Base-by-base conservation (phyloP, 2,113 vertebrate genomes). In the Coracopsis vasa region DNA sequence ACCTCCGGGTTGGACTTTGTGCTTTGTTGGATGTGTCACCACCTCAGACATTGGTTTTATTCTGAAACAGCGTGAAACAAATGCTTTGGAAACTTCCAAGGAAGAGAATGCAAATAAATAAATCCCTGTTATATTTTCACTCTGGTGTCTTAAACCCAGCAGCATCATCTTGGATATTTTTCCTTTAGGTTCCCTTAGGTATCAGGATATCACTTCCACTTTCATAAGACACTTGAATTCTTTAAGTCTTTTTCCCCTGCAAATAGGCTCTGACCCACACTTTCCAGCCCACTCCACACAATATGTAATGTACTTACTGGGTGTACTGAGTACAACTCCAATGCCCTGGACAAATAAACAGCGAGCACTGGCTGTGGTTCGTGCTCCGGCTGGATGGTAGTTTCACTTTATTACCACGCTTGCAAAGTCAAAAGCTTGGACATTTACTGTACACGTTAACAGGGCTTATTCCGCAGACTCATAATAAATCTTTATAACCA, bases 401-500 rank as follows among this genome's bases (percentile, higher is more conserved):
- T 9, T 12, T 53, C 15, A 7, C 1, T 4, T n/a, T 44, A 8
- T 50, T 41, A 17, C 56, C 5, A 1, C 3, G 98, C 97, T 98
- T 96, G 97, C 92, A 86, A 96, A 98, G 98, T 96, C 98, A 94
- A 98, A 87, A 98, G 97, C 93, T 97, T 97, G 97, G 98, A 97
- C 95, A 61, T 97, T 98, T 98, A 98, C 96, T 96, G 95, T 97
- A 98, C 94, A 97, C 95, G 96, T 98, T 98, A 98, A 98, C 98
- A 97, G 98, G 98, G 96, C 98, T 98, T 98, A 98, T 98, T 98
- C 98, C 96, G 92, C 98, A 96, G 98, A 93, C 98, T 98, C 94
- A 83, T 98, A 98, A 98, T 99, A 99, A 99, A 99, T 99, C 98
- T 98, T 98, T 97, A 98, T 97, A 98, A 98, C 98, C 97, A 96